Evolutionary conservation across 1,140 invertebrate genomes (phyloP).

Genomic region (Pseudomyrmex gracilis): DNA sequence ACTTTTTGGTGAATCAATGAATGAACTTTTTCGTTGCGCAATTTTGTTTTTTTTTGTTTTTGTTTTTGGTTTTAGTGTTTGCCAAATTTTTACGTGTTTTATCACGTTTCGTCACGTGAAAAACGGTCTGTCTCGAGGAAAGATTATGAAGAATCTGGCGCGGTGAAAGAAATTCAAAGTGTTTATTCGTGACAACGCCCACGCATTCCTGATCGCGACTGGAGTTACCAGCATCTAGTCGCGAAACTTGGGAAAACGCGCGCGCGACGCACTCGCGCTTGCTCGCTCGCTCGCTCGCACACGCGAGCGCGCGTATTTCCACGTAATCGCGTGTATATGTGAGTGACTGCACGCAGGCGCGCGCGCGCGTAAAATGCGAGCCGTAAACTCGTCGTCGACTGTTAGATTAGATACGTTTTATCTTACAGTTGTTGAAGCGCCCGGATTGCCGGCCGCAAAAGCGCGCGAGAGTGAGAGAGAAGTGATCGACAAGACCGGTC

Average conservation of each 20-base stretch:
- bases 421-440: slow-evolving; percentile 62
- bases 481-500: slow-evolving; percentile 44
- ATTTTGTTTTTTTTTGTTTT: too few relatives aligned
- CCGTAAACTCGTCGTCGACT: slow-evolving; percentile 2
- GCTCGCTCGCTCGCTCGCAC: not conserved
- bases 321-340: not conserved
- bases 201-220: not conserved
- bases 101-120: too few relatives aligned
- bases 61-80: too few relatives aligned
- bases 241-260: not conserved
- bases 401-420: slow-evolving; percentile 75
- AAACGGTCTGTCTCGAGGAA: too few relatives aligned
- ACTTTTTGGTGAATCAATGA: too few relatives aligned
- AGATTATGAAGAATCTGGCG: not conserved
- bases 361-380: too few relatives aligned
- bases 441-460: slow-evolving; percentile 10
- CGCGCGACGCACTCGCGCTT: not conserved
- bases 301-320: too few relatives aligned
- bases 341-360: too few relatives aligned
- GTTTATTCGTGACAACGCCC: slow-evolving; percentile 8
- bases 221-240: too few relatives aligned
- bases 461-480: not conserved
- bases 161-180: not conserved
- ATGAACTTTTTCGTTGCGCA: too few relatives aligned
- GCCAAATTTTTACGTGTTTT: too few relatives aligned